A percentile compares a stretch with the other conserved stretches of the same genome.
Conservation (phyloP, 2,113 vertebrate genomes). For the Ondatra zibethicus region DNA sequence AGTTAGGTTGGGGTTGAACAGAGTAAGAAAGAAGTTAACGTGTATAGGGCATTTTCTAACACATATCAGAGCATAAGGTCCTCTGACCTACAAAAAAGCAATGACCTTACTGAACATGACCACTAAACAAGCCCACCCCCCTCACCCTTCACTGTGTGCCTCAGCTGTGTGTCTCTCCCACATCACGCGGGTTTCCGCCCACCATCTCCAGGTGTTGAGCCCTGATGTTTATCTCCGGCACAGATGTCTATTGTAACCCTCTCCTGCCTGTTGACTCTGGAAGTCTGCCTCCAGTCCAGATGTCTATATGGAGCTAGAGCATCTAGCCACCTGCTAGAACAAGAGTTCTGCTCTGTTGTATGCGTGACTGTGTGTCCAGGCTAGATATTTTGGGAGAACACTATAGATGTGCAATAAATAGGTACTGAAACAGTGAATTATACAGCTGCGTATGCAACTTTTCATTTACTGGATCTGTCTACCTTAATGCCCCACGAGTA, state of each 20-base stretch:
- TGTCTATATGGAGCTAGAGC: not conserved
- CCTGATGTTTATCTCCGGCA: not conserved
- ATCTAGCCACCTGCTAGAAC: not conserved
- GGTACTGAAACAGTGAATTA: not conserved
- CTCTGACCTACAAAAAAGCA: constrained; percentile 27
- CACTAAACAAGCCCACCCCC: not conserved
- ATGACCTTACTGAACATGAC: not conserved
- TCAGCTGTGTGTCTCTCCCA: not conserved
- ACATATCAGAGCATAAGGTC: not conserved
- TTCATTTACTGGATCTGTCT: not conserved
- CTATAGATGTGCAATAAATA: not conserved
- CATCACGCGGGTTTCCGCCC: not conserved
- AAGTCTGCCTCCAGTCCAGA: not conserved
- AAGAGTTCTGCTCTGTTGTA: not conserved
- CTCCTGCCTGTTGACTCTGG: not conserved
- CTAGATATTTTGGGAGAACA: not conserved
- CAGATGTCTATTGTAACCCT: not conserved
- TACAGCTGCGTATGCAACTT: not conserved
- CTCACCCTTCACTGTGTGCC: not conserved
- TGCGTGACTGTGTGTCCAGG: not conserved
- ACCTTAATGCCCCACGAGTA: not conserved
- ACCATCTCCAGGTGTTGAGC: not conserved
- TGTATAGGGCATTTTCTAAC: not conserved
- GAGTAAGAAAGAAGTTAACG: not conserved
- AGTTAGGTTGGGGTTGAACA: not conserved